A percentile compares a stretch with the other conserved stretches of the same genome.
Evolutionary conservation across 2,888 invertebrate genomes (phyloP).

Genomic region (Pherbina coryleti): DNA sequence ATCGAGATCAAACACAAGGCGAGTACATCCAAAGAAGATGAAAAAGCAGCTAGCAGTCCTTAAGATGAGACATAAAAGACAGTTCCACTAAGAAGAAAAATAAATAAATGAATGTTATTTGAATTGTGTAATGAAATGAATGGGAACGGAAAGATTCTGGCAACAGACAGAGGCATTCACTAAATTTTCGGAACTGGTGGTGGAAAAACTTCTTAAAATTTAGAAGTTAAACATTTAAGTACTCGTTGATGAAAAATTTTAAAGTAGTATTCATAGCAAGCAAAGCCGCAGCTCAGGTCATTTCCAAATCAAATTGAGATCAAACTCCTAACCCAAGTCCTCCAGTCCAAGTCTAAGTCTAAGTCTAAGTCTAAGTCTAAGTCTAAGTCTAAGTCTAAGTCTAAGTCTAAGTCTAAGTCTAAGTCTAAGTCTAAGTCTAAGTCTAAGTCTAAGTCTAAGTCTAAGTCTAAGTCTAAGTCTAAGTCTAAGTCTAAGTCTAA

Average conservation of each 20-base stretch:
- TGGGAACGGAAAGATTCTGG: neutral
- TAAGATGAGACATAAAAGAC: too few relatives aligned
- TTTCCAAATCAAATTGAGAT: neutral
- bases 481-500: constrained; percentile 26
- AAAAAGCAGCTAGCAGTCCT: too few relatives aligned
- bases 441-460: constrained; percentile 21
- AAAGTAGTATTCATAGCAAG: too few relatives aligned
- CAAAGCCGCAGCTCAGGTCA: too few relatives aligned
- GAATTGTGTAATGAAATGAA: neutral
- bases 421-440: constrained; percentile 27
- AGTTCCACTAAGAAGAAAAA: neutral
- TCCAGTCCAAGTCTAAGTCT: constrained; percentile 28
- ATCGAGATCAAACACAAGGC: neutral
- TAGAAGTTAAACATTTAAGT: too few relatives aligned
- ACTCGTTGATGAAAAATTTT: too few relatives aligned
- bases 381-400: constrained; percentile 12
- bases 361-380: constrained; percentile 34
- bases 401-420: constrained; percentile 21
- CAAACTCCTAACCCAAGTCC: constrained; percentile 16
- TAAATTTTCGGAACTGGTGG: too few relatives aligned
- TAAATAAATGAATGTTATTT: neutral
- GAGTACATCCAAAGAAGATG: too few relatives aligned
- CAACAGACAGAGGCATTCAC: neutral
- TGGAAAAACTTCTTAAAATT: too few relatives aligned
- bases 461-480: neutral